These are phyloP conservation scores for Bombus difficillimus DNA, from an alignment of 1,140 invertebrate genomes.

Conservation along the genomic window DNA sequence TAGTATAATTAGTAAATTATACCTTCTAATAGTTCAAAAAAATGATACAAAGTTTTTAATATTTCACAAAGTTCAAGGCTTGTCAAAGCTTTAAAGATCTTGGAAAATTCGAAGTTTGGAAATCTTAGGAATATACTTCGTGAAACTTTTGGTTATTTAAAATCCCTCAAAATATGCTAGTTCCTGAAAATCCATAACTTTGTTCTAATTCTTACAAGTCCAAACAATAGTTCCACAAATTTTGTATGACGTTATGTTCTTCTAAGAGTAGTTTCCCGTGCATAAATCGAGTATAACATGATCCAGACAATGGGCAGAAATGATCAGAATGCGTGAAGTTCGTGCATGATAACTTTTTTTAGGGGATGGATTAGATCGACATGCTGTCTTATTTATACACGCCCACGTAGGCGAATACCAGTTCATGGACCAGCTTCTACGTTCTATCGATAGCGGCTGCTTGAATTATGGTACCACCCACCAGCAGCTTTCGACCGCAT, in stretches of 20 bases:
- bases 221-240: no score
- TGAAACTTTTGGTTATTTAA: no score
- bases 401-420: constrained; percentile 42
- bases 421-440: constrained; percentile 49
- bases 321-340: constrained; percentile 43
- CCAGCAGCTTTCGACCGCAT: constrained; percentile 60
- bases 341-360: constrained; percentile 25
- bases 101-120: no score
- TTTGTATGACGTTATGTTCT: no score
- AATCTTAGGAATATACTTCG: no score
- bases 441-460: constrained; percentile 58
- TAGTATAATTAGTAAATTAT: background rate
- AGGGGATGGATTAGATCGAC: constrained; percentile 66
- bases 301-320: background rate
- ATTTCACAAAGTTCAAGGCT: no score
- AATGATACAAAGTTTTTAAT: no score
- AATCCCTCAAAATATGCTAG: no score
- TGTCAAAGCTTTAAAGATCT: no score
- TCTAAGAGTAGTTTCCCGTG: background rate
- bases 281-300: background rate
- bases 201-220: no score
- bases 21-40: background rate
- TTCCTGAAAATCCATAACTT: no score
- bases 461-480: constrained; percentile 70
- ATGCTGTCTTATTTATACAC: constrained; percentile 67